Evolutionary conservation across 2,888 invertebrate genomes (phyloP).

Genomic region (Melangyna quadrimaculata): DNA sequence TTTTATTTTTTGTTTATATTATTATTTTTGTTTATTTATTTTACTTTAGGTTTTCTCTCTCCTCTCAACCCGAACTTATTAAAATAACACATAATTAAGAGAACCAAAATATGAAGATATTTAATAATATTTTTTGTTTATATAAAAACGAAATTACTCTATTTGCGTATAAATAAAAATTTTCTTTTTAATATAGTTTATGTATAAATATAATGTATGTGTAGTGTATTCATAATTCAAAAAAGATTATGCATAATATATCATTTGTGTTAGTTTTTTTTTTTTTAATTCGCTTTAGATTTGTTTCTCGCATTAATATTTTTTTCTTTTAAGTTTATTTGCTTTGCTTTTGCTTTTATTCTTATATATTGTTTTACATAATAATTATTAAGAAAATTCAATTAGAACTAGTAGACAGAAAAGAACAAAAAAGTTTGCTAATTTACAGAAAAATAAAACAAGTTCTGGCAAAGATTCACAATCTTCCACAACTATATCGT

Average conservation of each 20-base stretch:
- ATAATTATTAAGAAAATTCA: constrained; percentile 6
- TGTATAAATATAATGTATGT: constrained; percentile 40
- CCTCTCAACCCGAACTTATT: constrained; percentile 52
- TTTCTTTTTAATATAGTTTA: constrained; percentile 35
- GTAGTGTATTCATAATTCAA: constrained; percentile 11
- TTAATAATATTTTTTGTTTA: not conserved
- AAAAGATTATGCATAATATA: constrained; percentile 2
- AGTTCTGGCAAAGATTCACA: constrained; percentile 38
- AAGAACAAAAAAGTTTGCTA: constrained; percentile 11
- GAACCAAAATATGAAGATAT: constrained; percentile 23
- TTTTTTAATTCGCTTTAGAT: constrained; percentile 53
- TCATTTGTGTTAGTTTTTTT: constrained; percentile 38
- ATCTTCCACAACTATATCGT: constrained; percentile 29
- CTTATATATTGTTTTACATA: constrained; percentile 7
- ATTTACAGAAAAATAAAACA: constrained; percentile 33
- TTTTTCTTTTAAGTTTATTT: constrained; percentile 22
- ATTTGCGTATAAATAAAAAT: constrained; percentile 58
- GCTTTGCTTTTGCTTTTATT: not conserved
- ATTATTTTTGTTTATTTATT: constrained; percentile 27
- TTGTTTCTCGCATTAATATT: constrained; percentile 57
- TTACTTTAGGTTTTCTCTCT: constrained; percentile 45
- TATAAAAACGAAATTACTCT: constrained; percentile 57
- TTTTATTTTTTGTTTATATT: constrained; percentile 37
- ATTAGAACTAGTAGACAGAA: constrained; percentile 50
- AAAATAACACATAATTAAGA: constrained; percentile 22